Percentiles rank a stretch among this genome's conserved stretches.
Evolutionary conservation across 2,888 invertebrate species (phyloP).

Genomic region (Rhagophthalmus giganteus): DNA sequence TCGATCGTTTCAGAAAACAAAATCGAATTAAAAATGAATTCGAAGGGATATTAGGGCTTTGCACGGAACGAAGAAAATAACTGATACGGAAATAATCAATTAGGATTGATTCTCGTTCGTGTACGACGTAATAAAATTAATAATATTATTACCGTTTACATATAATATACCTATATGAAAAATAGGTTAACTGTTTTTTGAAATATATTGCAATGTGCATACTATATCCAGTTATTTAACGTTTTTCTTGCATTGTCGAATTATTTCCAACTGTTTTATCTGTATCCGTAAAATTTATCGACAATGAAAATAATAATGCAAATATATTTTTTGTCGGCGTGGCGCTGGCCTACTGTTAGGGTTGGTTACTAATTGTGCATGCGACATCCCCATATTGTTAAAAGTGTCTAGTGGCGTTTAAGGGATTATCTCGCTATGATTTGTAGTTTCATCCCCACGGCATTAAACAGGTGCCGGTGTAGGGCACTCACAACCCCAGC

Average conservation of each 20-base stretch:
- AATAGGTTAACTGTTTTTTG: no score
- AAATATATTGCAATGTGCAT: no score
- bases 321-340: no score
- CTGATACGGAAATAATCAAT: slow-evolving; percentile 10
- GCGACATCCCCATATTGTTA: slow-evolving; percentile 44
- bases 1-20: no score
- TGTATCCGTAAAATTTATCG: no score
- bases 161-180: not conserved
- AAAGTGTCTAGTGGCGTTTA: slow-evolving; percentile 48
- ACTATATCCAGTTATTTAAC: no score
- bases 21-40: no score
- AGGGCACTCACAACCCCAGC: slow-evolving; percentile 15
- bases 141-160: not conserved
- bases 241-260: no score
- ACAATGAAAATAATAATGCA: no score
- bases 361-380: slow-evolving; percentile 46
- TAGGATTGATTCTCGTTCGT: slow-evolving; percentile 6
- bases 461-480: slow-evolving; percentile 40
- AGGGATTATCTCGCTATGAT: slow-evolving; percentile 50
- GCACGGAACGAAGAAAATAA: slow-evolving; percentile 27
- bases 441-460: slow-evolving; percentile 42
- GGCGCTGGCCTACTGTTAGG: no score
- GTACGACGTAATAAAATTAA: not conserved
- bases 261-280: no score
- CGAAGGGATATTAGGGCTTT: slow-evolving; percentile 34